These are phyloP conservation scores for Lagenorhynchus albirostris DNA, from an alignment of 2,113 vertebrate genomes.

Conservation along the genomic window DNA sequence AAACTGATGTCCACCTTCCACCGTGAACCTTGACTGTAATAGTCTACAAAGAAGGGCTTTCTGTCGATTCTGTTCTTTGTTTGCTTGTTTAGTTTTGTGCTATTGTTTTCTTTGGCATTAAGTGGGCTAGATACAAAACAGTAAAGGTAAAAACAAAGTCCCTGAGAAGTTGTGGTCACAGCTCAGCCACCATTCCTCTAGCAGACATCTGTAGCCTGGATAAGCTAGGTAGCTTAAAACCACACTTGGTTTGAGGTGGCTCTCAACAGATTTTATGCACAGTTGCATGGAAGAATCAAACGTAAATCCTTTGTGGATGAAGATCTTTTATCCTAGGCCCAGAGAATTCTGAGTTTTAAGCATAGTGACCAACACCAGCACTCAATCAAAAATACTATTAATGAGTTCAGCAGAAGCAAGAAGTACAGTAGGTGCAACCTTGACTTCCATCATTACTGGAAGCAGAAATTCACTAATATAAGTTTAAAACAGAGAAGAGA, in stretches of 20 bases:
- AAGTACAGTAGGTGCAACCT: not conserved
- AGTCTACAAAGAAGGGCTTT: not conserved
- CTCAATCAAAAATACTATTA: not conserved
- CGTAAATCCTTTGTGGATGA: not conserved
- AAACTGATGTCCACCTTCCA: not conserved
- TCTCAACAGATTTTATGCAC: not conserved
- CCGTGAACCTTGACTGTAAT: accelerated
- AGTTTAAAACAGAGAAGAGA: not conserved
- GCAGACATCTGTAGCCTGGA: not conserved
- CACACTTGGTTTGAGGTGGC: not conserved
- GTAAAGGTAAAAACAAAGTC: not conserved
- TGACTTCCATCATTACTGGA: not conserved
- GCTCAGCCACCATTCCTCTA: not conserved
- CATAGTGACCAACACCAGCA: not conserved
- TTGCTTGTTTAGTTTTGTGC: not conserved
- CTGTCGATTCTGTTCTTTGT: not conserved
- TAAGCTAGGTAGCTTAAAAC: not conserved
- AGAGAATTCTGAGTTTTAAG: not conserved
- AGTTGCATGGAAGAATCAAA: not conserved
- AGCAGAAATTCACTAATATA: not conserved
- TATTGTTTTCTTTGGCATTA: not conserved
- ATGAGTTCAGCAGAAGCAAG: not conserved
- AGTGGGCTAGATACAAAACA: not conserved
- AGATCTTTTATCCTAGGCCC: not conserved
- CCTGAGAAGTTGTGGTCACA: not conserved